Conservation (phyloP, 2,797 vertebrate genomes). For the Tenualosa ilisha region DNA sequence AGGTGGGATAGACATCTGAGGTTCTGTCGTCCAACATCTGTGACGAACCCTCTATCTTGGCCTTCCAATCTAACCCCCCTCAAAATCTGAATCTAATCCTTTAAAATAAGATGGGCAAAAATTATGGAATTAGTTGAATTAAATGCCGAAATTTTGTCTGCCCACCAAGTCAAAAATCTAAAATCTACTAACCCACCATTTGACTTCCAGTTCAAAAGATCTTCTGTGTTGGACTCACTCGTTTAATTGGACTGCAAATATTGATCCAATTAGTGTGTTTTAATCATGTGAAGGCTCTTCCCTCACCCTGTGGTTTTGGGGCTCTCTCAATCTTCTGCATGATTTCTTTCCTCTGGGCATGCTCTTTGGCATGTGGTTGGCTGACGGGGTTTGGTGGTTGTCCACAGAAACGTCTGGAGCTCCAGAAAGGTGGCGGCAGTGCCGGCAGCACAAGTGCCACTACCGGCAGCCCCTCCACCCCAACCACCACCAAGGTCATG, state of each 20-base stretch:
- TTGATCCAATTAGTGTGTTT: not conserved
- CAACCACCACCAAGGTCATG: conserved; percentile 85
- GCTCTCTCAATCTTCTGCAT: not conserved
- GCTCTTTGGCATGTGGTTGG: not conserved
- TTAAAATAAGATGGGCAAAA: not conserved
- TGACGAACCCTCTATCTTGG: not conserved
- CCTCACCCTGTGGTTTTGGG: not conserved
- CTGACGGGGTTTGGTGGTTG: not conserved
- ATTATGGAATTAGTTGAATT: not conserved
- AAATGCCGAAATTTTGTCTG: not conserved
- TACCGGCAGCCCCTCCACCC: conserved; percentile 71
- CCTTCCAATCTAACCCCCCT: not conserved
- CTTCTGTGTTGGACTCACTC: too few relatives aligned
- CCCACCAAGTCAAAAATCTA: not conserved
- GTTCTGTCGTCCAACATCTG: not conserved
- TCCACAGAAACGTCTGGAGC: conserved; percentile 88
- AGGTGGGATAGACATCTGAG: conserved; percentile 67
- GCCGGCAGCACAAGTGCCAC: conserved; percentile 67
- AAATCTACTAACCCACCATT: conserved; percentile 12
- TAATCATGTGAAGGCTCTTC: not conserved
- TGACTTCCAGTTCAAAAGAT: not conserved
- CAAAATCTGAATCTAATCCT: conserved; percentile 1
- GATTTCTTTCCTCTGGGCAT: not conserved
- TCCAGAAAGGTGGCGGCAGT: conserved; percentile 81
- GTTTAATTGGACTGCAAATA: not conserved